phyloP scores from a whole-genome alignment of 2,888 invertebrate genomes.

The Lasioglossum calceatum region DNA sequence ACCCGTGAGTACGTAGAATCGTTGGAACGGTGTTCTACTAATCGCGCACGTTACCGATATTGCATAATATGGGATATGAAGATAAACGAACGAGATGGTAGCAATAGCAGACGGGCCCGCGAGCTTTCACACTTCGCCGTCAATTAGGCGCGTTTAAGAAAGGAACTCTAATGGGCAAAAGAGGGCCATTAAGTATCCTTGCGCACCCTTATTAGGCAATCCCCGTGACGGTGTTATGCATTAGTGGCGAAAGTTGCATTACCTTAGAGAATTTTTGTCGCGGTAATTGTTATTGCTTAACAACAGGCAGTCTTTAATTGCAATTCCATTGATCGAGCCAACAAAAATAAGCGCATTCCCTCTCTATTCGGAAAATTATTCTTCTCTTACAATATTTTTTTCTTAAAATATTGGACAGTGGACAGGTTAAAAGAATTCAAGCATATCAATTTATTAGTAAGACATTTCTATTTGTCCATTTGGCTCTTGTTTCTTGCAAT shows the following conservation, averaged over 20 bases:
- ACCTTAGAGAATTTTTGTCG: neutral
- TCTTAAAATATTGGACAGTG: no score
- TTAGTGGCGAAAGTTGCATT: constrained; percentile 1
- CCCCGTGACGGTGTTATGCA: constrained; percentile 19
- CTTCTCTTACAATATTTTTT: neutral
- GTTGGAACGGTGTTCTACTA: constrained; percentile 12
- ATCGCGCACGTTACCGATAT: constrained; percentile 10
- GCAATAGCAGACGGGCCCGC: neutral
- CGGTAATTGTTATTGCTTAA: neutral
- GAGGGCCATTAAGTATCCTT: constrained; percentile 35
- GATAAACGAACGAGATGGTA: neutral
- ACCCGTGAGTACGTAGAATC: neutral
- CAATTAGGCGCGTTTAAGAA: constrained; percentile 50
- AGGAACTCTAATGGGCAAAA: constrained; percentile 35
- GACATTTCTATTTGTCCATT: no score
- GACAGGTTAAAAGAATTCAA: no score
- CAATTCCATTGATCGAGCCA: neutral
- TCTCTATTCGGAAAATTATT: neutral
- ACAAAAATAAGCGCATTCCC: neutral
- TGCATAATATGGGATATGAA: neutral
- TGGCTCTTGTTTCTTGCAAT: no score
- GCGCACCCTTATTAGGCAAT: constrained; percentile 24
- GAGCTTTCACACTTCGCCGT: constrained; percentile 35
- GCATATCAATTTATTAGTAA: no score
- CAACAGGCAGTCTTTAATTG: neutral